Base-by-base conservation (phyloP, 2,888 invertebrate genomes). In the Acleris literana region DNA sequence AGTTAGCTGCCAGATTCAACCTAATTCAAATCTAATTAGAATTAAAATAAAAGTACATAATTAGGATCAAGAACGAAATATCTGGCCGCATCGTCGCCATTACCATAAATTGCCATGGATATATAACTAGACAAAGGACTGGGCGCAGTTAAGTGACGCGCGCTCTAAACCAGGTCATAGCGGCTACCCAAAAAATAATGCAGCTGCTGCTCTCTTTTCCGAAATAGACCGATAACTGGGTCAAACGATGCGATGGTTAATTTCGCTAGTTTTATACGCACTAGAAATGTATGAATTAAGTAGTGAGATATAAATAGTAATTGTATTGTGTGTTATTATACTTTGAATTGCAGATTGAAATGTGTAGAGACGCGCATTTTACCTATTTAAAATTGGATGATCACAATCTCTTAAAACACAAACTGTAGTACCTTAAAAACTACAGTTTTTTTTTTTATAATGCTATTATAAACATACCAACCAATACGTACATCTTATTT, bases 221-320 rank as follows among this genome's bases (percentile, higher is more conserved):
- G 80, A 91, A 92, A 90, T 91, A 90, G 88, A 88, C 69, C 80
- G 77, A 86, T 84, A 91, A 84, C 74, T 90, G 79, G 92, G 90
- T 86, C 90, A 80, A 77, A 78, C 77, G 81, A 87, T 88, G 86
- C 86, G 86, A 77, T 74, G 72, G 67, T 76, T 78, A 75, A 72
- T 80, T 82, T 75, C 70, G 74, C 69, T 73, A 71, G 65, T 73
- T 72, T 76, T 73, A 49, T 64, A 55, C 59, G 39, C 22, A 25
- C 57, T 22, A 46, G 11, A 46, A 43, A 25, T 64, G 18, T 53
- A 29, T 46, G 22, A 43, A 7, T 20, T 9, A 18, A 9, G 43
- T 16, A 56, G 5, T 22, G 56, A 44, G 22, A 56, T 56, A 5
- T 20, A 22, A 6, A 18, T n/a, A n/a, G 44, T 56, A 16, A 44